Base-by-base conservation (phyloP, 2,888 invertebrate species). In the Coleophora flavipennella region DNA sequence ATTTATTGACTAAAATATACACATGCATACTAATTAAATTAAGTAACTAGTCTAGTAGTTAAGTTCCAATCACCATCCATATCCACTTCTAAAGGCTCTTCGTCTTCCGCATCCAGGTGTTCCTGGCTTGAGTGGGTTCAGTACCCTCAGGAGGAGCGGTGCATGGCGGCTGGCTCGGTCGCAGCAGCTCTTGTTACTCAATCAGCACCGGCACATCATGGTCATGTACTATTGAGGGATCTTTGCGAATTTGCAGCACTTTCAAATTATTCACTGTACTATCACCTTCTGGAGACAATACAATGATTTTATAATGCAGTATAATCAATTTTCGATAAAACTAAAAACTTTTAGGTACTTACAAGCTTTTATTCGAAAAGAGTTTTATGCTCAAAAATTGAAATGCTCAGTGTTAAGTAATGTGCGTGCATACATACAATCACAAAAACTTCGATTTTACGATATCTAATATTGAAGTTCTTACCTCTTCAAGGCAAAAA, bases 181-280 rank as follows among this genome's bases (percentile, higher is more conserved):
- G 50, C 3, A 81, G 81, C 7, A 65, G 52, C 0, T 83, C 83
- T 2, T 80, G 72, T 0, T 80, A 67, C 6, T 88, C 86, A 13
- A 91, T 77, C 51, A 97, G 88, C 38, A 97, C 89, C 0, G 97
- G 97, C 1, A 98, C 97, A 77, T 96, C 93, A 68, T 95, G 92
- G 69, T 96, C 96, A 42, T 90, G 86, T 1, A 97, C 95, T 2
- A 89, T 85, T 0, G 89, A 86, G 0, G 97, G 96, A 65, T 96
- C 94, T 9, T 90, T 89, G 41, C 93, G 90, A 11, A 93, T 88
- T 54, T 90, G 90, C 2, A 95, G 91, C 28, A 97, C 94, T 85
- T 96, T 96, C 42, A 97, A 80, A 72, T 96, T 93, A 52, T 96
- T 93, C 11, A 94, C 94, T 51, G 93, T 94, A n/a, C n/a, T n/a